Conservation (phyloP, 2,797 vertebrate genomes). For the Acanthiza pusilla region DNA sequence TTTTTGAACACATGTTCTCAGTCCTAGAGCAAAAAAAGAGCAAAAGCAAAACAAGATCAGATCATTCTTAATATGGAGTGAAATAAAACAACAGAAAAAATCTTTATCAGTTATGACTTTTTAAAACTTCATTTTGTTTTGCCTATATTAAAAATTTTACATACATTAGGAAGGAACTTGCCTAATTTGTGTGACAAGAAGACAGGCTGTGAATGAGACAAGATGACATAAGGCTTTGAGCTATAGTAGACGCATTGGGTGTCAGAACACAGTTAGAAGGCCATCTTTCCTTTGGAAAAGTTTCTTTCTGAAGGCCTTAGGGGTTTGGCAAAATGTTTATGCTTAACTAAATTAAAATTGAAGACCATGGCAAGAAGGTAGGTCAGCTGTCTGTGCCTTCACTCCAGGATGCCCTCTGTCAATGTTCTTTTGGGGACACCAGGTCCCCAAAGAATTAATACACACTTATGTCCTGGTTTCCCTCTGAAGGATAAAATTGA, state of each 20-base stretch:
- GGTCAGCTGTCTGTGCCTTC: not conserved
- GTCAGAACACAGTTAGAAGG: not conserved
- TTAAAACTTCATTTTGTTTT: not conserved
- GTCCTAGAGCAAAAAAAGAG: not conserved
- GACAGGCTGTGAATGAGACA: not conserved
- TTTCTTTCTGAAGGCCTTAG: not conserved
- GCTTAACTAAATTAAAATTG: not conserved
- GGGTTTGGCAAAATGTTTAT: not conserved
- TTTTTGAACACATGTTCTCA: not conserved
- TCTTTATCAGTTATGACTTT: not conserved
- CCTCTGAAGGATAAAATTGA: not conserved
- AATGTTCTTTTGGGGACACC: not conserved
- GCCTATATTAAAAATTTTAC: not conserved
- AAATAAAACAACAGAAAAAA: not conserved
- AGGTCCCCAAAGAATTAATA: not conserved
- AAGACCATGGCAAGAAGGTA: not conserved
- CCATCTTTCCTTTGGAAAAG: not conserved
- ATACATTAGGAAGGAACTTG: not conserved
- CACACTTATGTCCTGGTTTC: not conserved
- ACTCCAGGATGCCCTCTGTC: not conserved
- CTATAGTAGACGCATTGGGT: not conserved
- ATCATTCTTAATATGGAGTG: rapidly evolving
- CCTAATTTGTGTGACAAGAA: not conserved
- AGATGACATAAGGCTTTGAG: not conserved
- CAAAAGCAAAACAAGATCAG: not conserved